Base-by-base conservation (phyloP, 2,888 invertebrate species). In the Salpingus planirostris region DNA sequence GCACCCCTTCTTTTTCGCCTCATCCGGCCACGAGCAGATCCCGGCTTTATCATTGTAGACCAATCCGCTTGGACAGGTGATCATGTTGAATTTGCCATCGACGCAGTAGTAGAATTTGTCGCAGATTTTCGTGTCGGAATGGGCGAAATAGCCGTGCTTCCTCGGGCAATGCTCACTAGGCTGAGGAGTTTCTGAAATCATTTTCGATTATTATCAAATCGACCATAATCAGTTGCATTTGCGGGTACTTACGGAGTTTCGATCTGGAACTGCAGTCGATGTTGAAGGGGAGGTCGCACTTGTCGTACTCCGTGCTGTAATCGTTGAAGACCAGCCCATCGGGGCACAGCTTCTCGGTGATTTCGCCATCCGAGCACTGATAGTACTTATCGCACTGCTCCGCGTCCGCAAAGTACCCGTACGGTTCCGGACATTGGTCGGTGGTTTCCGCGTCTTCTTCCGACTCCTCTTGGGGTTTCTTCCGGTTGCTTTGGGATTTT, bases 271-370 rank as follows among this genome's bases (percentile, higher is more conserved):
- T 72, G 65, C 90, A 90, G 61, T 90, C 89, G 37, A 90, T 78
- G 53, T 87, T 87, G 63, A 84, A 85, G 0, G 88, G 88, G 43
- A 88, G 66, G 61, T 89, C 89, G 51, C 89, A 90, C 57, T 89
- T 89, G 62, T 89, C 90, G 34, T 86, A 79, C 36, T 76, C 75
- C 2, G 78, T 70, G 46, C 80, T 82, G 64, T 78, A 88, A 64
- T 88, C 90, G 50, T 90, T 88, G 69, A 90, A 90, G 29, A 90
- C 88, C 72, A 88, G 78, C 12, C 90, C 90, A 57, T 91, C 90
- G 0, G 87, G 83, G 46, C 90, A 91, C 2, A 89, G 69, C 57
- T 82, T 85, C 54, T 83, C 86, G 1, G 75, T 80, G 31, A 79
- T 74, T 47, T 70, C 72, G 13, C 86, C 85, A 38, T 80, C 77